A percentile compares a stretch with the other conserved stretches of the same genome.
phyloP scores from a whole-genome alignment of 2,113 vertebrate species.

The Sceloporus tristichus region DNA sequence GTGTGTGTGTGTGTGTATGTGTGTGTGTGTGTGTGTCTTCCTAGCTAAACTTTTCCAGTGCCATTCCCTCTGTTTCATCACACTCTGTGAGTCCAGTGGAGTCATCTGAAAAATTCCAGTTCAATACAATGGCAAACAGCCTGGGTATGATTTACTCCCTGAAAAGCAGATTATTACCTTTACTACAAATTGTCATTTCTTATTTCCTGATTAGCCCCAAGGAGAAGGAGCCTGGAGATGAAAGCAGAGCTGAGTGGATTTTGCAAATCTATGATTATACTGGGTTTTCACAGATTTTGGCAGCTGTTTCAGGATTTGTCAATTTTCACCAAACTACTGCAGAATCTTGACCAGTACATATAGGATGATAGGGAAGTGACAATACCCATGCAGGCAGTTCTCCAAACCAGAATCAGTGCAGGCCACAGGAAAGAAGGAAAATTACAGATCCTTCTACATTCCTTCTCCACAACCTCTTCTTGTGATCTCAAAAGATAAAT shows the following conservation, averaged over 20 bases:
- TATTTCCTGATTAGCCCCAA: not conserved
- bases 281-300: constrained; percentile 18
- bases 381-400: not conserved
- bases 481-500: not conserved
- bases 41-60: constrained; percentile 12
- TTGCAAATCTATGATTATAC: constrained; percentile 17
- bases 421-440: not conserved
- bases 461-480: no score
- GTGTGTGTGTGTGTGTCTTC: not conserved
- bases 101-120: constrained; percentile 41
- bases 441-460: not conserved
- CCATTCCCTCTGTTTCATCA: constrained; percentile 26
- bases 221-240: not conserved
- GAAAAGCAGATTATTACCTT: constrained; percentile 3
- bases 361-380: not conserved
- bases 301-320: not conserved
- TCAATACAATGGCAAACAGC: not conserved
- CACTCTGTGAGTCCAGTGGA: constrained; percentile 25
- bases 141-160: not conserved
- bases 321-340: not conserved
- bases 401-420: not conserved
- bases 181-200: not conserved
- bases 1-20: no score
- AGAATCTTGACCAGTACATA: not conserved
- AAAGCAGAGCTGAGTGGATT: constrained; percentile 9